Evolutionary conservation across 2,888 invertebrate genomes (phyloP).

Genomic region (Lydus trimaculatus): DNA sequence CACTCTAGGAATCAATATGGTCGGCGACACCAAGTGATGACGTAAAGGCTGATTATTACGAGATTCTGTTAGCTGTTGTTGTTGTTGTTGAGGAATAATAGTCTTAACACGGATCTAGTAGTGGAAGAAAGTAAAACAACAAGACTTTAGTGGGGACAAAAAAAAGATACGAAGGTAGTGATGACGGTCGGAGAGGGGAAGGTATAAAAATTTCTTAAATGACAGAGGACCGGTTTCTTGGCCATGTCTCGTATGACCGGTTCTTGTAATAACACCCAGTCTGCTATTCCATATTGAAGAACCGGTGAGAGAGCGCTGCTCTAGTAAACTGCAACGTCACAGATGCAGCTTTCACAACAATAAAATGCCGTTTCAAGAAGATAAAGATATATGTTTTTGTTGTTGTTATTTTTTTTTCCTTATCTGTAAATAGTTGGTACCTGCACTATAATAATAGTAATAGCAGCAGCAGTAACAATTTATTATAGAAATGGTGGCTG

Average conservation of each 20-base stretch:
- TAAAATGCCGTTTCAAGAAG: slow-evolving; percentile 28
- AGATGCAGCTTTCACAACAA: slow-evolving; percentile 35
- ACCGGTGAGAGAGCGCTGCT: slow-evolving; percentile 9
- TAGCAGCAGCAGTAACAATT: neutral
- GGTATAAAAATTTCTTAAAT: slow-evolving; percentile 1
- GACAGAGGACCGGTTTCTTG: slow-evolving; percentile 40
- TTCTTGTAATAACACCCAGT: slow-evolving; percentile 37
- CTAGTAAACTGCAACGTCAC: slow-evolving; percentile 37
- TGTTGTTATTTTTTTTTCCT: too few species aligned
- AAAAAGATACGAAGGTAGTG: neutral
- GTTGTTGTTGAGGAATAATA: neutral
- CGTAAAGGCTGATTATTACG: neutral
- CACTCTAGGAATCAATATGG: slow-evolving; percentile 3
- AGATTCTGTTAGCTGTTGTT: neutral
- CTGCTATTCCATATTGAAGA: slow-evolving; percentile 27
- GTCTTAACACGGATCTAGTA: neutral
- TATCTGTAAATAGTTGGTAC: slow-evolving; percentile 34
- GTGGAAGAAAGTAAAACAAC: neutral
- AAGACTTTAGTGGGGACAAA: too few species aligned
- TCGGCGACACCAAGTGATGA: neutral
- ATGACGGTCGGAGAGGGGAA: neutral
- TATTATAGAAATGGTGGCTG: slow-evolving; percentile 15
- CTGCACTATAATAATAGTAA: slow-evolving; percentile 21
- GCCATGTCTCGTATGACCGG: slow-evolving; percentile 36
- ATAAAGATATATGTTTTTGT: slow-evolving; percentile 23